Conservation (phyloP, 2,888 invertebrate species). For the Notodonta ziczac region DNA sequence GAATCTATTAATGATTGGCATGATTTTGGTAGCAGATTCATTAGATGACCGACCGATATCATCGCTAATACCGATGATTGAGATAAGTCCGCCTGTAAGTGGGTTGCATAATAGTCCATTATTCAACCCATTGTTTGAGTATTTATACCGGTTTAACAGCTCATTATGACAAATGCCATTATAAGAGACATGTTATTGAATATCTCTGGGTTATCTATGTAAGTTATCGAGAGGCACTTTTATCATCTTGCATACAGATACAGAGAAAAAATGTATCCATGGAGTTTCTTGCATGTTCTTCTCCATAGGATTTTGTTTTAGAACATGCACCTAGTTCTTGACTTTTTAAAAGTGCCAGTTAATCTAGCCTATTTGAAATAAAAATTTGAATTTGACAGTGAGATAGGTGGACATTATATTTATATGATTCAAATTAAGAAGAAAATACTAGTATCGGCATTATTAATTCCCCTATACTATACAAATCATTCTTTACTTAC, state of each 20-base stretch:
- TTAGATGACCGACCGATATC: conserved; percentile 54
- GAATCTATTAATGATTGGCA: conserved; percentile 44
- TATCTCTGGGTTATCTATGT: conserved; percentile 32
- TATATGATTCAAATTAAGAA: neutral
- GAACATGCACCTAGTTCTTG: too few relatives aligned
- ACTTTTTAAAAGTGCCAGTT: too few relatives aligned
- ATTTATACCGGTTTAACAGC: conserved; percentile 41
- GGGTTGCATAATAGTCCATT: conserved; percentile 57
- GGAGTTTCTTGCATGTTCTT: too few relatives aligned
- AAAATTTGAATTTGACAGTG: too few relatives aligned
- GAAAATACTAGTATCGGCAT: neutral
- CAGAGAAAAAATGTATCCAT: neutral
- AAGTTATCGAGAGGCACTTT: conserved; percentile 24
- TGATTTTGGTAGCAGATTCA: conserved; percentile 48
- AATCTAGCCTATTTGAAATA: too few relatives aligned
- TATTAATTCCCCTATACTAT: neutral
- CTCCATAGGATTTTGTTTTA: too few relatives aligned
- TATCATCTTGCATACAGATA: conserved; percentile 1
- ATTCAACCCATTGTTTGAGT: conserved; percentile 51
- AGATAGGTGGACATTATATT: neutral
- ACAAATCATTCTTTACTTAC: too few relatives aligned
- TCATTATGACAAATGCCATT: conserved; percentile 47
- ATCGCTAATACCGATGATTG: conserved; percentile 52
- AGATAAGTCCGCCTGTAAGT: conserved; percentile 50
- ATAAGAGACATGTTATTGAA: conserved; percentile 35